Evolutionary conservation across 2,113 vertebrate species (phyloP), one percentile per base, ranked within the genome.

Genomic region (Aramus guarauna): DNA sequence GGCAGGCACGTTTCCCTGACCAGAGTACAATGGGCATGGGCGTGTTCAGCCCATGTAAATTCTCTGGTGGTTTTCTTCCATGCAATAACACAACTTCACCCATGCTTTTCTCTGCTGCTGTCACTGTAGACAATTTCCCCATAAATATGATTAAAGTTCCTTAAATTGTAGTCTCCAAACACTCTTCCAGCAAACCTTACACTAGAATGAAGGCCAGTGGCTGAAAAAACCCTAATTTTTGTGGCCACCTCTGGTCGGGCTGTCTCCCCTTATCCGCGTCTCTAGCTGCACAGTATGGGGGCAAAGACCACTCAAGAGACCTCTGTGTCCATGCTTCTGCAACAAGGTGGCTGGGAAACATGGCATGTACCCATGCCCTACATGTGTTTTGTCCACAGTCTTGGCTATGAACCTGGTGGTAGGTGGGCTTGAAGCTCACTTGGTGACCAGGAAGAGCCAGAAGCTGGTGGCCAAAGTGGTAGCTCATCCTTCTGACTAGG

Each of bases 301-400:
- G 11, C 9, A 75, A 85, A 56, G 36, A 16, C 4, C 32, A 71
- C 41, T 29, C 16, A 29, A 55, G 30, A 80, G n/a, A 55, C 29
- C 6, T 48, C n/a, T 16, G 26, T 52, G 29, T 22, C 34, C 13
- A 3, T 0, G 0, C 5, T 80, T 58, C 18, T 69, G 59, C 39
- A 53, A 2, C 6, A 58, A 30, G 11, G 8, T 41, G 12, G 1
- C 30, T 48, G 68, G 62, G 30, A 48, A 81, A 5, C 20, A 29
- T 5, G 23, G 14, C 5, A 9, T 2, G 5, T 48, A 15, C 7
- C 24, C 41, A 45, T 24, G 12, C 3, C 19, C 6, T 50, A 39
- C 15, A 2, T 0, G 0, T 6, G 1, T 48, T 79, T n/a, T 79
- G 16, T 53, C 85, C n/a, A 6, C 3, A 1, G 11, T 29, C n/a